These are phyloP conservation scores for Emesis furor DNA, from an alignment of 2,888 invertebrate genomes.

Conservation along the genomic window DNA sequence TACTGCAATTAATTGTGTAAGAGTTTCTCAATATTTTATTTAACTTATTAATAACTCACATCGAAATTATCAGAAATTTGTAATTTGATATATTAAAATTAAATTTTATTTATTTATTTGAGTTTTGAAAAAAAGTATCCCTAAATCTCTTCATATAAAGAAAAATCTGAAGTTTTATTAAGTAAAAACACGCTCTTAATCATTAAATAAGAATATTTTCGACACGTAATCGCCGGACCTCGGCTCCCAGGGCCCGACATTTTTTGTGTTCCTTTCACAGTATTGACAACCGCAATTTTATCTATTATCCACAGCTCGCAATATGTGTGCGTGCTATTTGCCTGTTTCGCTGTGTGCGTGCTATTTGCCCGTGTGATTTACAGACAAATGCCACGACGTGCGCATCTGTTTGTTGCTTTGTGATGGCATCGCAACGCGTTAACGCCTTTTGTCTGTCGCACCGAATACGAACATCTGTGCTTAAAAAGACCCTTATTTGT, in stretches of 20 bases:
- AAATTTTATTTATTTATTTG: no score
- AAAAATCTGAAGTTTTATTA: no score
- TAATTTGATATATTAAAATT: no score
- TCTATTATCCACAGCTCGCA: not conserved
- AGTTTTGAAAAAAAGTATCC: no score
- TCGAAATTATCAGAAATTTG: no score
- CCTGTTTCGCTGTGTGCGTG: slow-evolving; percentile 82
- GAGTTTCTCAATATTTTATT: no score
- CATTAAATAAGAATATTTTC: slow-evolving; percentile 19
- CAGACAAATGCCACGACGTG: slow-evolving; percentile 87
- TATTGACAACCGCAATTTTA: slow-evolving; percentile 25
- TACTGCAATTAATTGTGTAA: no score
- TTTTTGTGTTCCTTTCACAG: slow-evolving; percentile 15
- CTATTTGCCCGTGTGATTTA: slow-evolving; percentile 89
- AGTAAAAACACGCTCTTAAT: no score
- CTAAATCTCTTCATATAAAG: no score
- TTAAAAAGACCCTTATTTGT: slow-evolving; percentile 78
- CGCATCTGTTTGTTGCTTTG: slow-evolving; percentile 88
- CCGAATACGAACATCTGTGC: slow-evolving; percentile 85
- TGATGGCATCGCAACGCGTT: slow-evolving; percentile 85
- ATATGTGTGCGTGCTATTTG: slow-evolving; percentile 85
- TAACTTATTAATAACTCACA: no score
- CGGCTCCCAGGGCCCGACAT: not conserved
- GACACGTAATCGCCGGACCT: slow-evolving; percentile 7
- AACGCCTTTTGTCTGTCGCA: slow-evolving; percentile 86